Base-by-base conservation (phyloP, 2,113 vertebrate species). In the Hirundichthys speculiger region DNA sequence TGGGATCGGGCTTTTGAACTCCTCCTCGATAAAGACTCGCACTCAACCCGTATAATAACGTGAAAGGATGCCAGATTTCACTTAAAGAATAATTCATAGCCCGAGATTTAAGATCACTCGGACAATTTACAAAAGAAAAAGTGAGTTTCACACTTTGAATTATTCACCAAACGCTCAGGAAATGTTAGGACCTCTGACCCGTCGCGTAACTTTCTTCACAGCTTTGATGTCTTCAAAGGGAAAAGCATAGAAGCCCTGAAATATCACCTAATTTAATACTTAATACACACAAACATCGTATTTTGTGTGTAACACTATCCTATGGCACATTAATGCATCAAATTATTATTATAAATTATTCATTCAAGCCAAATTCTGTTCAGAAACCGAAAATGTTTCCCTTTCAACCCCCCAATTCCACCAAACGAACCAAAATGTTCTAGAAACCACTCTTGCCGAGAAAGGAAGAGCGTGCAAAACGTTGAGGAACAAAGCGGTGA, bases 371-470 rank as follows among this genome's bases (percentile, higher is more conserved):
- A 34, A 34, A 34, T n/a, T n/a, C 30, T 34, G 6, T 34, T 34
- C 6, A 34, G 6, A 4, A 27, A 4, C 3, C 3, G 11, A 34
- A 10, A 6, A 10, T 34, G 6, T 10, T 4, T 53, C 46, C 65
- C 55, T 72, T 74, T 57, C 72, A 79, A 66, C 59, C 40, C n/a
- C n/a, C n/a, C n/a, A n/a, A n/a, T n/a, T n/a, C n/a, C n/a, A n/a
- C n/a, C n/a, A n/a, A n/a, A n/a, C n/a, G 61, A 64, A 56, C 80
- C 79, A 34, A 76, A 76, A 59, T 51, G 70, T 84, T 70, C 59
- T 71, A 80, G 81, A 85, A 80, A 86, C n/a, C 13, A 27, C 24
- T 24, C 41, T 56, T 55, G 48, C 25, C 43, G 25, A 27, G 46
- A 42, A 61, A 50, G 65, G 21, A 52, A 42, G 0, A 12, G 24